Conservation (phyloP, 2,888 invertebrate genomes). For the Globia sparganii region DNA sequence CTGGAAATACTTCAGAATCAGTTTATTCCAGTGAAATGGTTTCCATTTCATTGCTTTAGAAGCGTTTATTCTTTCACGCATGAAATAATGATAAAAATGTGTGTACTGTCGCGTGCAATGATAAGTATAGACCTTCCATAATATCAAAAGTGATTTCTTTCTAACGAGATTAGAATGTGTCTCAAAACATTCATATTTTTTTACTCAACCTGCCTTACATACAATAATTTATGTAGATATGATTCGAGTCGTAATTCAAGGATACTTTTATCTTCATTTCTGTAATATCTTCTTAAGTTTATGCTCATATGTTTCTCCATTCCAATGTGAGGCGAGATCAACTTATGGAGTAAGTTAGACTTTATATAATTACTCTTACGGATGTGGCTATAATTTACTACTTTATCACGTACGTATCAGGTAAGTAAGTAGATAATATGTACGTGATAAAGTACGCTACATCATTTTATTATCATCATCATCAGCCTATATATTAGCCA, state of each 20-base stretch:
- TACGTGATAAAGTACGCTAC: too few relatives aligned
- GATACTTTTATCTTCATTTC: slow-evolving; percentile 15
- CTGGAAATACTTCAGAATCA: background rate
- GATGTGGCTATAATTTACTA: background rate
- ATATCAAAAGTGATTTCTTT: background rate
- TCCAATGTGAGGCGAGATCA: background rate
- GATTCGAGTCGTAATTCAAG: slow-evolving; percentile 9
- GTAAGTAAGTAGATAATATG: too few relatives aligned
- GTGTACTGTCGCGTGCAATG: background rate
- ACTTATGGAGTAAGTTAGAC: background rate
- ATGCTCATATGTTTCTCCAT: background rate
- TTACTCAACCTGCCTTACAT: background rate
- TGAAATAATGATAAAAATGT: slow-evolving; percentile 20
- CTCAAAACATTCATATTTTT: background rate
- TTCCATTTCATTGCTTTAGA: slow-evolving; percentile 12
- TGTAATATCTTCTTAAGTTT: background rate
- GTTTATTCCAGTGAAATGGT: background rate
- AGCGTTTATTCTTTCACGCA: slow-evolving; percentile 8
- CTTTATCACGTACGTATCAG: too few relatives aligned
- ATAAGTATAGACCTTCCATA: background rate
- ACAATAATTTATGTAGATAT: background rate
- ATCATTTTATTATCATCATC: too few relatives aligned
- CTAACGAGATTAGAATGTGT: background rate
- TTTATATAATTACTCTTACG: background rate
- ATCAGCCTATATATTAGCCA: too few relatives aligned